Evolutionary conservation across 1,140 invertebrate genomes (phyloP), one percentile per base, ranked within the genome.

Genomic region (Stegodyphus dumicola): DNA sequence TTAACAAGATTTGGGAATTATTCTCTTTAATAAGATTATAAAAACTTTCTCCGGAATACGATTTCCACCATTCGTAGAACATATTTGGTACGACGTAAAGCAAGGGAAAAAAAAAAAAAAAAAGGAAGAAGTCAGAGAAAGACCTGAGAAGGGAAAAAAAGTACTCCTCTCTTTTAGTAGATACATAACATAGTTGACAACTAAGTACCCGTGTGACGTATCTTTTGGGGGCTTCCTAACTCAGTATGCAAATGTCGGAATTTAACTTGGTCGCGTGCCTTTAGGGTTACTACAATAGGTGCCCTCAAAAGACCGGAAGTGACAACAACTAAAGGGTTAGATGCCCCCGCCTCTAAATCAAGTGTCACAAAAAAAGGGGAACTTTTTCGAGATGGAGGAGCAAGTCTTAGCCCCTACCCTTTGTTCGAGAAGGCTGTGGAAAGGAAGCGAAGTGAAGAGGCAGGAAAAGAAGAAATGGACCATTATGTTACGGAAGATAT

Each of bases 241-340:
- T 51, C 11, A 48, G 71, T 64, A 83, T 83, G 70, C 80, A 83
- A 83, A 83, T 83, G 70, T 9, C 71, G 80, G 77, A 80, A 80
- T 80, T 71, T 60, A 64, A 74, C 18, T 75, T 75, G 80, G 70
- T 65, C 80, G 80, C 71, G 80, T 74, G 80, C 69, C 17, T 51
- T 2, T 17, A 17, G 17, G 7, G 65, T 7, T 9, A 49, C 53
- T 81, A 64, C 71, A 33, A 53, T 49, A 15, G 56, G 70, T 13
- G 56, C 71, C 70, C 64, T 74, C 70, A 83, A 75, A 83, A 75
- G 70, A 74, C 80, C 80, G 80, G 80, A 83, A 73, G 80, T 83
- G 71, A 67, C 80, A 83, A 83, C 70, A 83, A 83, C 80, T 66
- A 83, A 83, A 83, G 80, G 80, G 80, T 83, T 83, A 75, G 52